Evolutionary conservation across 2,113 vertebrate genomes (phyloP).

Genomic region (Alethe castanea): DNA sequence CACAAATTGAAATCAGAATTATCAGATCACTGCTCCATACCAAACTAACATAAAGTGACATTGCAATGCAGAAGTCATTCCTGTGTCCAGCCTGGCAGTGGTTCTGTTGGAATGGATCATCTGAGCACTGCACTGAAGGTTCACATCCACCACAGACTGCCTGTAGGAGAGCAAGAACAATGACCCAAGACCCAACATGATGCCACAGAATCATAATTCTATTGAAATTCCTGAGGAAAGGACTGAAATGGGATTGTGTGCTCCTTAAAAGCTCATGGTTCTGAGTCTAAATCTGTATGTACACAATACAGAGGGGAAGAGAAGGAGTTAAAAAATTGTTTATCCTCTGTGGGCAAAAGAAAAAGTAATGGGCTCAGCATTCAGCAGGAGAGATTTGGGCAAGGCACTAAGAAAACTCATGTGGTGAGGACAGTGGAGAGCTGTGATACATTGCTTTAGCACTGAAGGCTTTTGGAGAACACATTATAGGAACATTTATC

Average conservation of each 20-base stretch:
- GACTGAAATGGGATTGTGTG: background rate
- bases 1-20: background rate
- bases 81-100: background rate
- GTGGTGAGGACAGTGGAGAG: background rate
- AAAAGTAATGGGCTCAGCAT: background rate
- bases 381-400: background rate
- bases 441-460: background rate
- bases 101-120: background rate
- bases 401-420: background rate
- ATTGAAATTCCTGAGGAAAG: background rate
- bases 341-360: background rate
- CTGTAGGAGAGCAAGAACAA: background rate
- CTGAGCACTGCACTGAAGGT: background rate
- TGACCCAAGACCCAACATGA: background rate
- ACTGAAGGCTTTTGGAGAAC: background rate
- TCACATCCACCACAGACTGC: background rate
- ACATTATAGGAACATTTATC: background rate
- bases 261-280: background rate
- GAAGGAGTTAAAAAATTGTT: background rate
- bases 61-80: background rate
- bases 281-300: background rate
- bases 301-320: background rate
- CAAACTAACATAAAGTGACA: background rate
- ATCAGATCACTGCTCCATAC: background rate
- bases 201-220: background rate